Conservation (phyloP, 2,113 vertebrate genomes). For the Siphamia tubifer region DNA sequence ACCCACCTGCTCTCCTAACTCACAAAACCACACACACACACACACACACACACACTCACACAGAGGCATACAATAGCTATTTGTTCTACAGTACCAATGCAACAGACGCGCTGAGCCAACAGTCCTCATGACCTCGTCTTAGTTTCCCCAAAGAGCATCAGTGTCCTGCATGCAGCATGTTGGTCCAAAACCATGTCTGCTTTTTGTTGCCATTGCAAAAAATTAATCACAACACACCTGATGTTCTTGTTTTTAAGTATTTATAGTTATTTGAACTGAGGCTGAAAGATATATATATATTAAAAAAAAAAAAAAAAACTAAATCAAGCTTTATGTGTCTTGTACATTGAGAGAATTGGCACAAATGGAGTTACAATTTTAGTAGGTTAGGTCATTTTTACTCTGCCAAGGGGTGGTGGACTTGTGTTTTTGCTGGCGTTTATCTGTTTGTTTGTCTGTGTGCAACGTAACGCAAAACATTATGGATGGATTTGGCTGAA, state of each 20-base stretch:
- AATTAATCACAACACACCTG: neutral
- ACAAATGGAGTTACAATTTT: no score
- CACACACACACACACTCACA: neutral
- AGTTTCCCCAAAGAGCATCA: conserved; percentile 17
- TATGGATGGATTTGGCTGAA: no score
- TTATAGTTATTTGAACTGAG: neutral
- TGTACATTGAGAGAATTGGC: no score
- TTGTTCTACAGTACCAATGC: conserved; percentile 38
- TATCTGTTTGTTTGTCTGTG: no score
- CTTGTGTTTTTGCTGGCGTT: no score
- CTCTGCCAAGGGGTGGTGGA: no score
- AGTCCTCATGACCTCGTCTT: conserved; percentile 14
- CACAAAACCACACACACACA: neutral
- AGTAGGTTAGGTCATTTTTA: no score
- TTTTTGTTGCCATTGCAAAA: neutral
- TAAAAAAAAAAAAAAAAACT: no score
- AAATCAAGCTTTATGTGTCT: no score
- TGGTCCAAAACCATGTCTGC: neutral
- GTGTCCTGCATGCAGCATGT: neutral
- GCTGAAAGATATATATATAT: no score
- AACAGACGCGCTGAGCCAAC: conserved; percentile 31
- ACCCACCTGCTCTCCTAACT: conserved; percentile 53
- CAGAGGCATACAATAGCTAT: conserved; percentile 9
- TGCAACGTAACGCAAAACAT: no score
- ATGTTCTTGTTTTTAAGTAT: neutral